Evolutionary conservation across 2,113 vertebrate genomes (phyloP), one percentile per base, ranked within the genome.

Genomic region (Hiodon tergisus): DNA sequence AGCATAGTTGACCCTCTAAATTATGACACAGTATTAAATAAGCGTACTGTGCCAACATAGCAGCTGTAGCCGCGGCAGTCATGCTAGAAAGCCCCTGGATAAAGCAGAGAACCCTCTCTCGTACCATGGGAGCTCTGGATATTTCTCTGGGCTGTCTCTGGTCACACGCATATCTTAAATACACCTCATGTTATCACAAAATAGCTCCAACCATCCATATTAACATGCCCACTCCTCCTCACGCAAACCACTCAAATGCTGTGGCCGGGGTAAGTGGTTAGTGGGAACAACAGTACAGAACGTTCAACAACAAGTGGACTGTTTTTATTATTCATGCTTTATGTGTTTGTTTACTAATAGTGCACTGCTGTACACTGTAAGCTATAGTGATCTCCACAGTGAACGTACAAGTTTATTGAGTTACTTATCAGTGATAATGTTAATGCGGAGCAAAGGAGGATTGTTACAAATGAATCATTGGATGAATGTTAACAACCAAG

Each of bases 41-140:
- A 62, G 77, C 73, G 48, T 67, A 4, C 71, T 78, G 72, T 76
- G 77, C 81, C 77, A 78, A 76, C 76, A 75, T 78, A 80, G 83
- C 85, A 85, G 82, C 87, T 83, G 84, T 79, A 77, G 83, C 78
- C 51, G 76, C 74, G 84, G 86, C 83, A 76, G 79, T 84, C 78
- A 82, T 77, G 81, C 80, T 67, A 72, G 60, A 79, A 79, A 70
- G 72, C 57, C 63, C 57, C 52, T 50, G 79, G 76, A 81, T 74
- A 58, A 81, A 74, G 60, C 50, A 17, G 65, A 78, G 67, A 73
- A 51, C 76, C 78, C 75, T 72, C 83, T 79, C 80, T 79, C 65
- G 47, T 72, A 83, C 75, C 84, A 69, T 77, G 73, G 50, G 70
- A 71, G 69, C 67, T 66, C 67, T 52, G 61, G 58, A 76, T 63